Evolutionary conservation across 1,140 invertebrate species (phyloP).

Genomic region (Zaprionus capensis): DNA sequence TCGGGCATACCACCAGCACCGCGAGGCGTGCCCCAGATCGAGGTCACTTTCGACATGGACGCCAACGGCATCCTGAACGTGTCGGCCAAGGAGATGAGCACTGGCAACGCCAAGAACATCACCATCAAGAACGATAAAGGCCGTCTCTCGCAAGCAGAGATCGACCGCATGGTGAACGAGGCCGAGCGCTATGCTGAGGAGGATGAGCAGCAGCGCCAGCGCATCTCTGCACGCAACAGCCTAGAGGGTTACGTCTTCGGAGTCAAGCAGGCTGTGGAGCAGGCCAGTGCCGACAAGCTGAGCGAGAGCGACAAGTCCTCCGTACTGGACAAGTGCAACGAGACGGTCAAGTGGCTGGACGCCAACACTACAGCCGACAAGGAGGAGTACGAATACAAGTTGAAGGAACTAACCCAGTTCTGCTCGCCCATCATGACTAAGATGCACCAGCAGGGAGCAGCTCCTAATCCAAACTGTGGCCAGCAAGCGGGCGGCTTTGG

Average conservation of each 20-base stretch:
- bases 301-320: conserved; percentile 87
- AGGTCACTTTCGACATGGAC: conserved; percentile 87
- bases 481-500: conserved; percentile 85
- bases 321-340: conserved; percentile 85
- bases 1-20: conserved; percentile 93
- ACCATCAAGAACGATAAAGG: conserved; percentile 94
- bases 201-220: conserved; percentile 89
- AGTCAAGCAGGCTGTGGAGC: conserved; percentile 87
- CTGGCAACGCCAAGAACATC: conserved; percentile 89
- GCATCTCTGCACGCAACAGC: conserved; percentile 86
- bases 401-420: conserved; percentile 85
- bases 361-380: conserved; percentile 87
- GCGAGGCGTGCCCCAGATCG: conserved; percentile 91
- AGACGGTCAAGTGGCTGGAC: conserved; percentile 88
- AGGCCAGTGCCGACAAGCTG: conserved; percentile 87
- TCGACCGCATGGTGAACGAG: conserved; percentile 86
- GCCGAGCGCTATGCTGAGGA: conserved; percentile 84
- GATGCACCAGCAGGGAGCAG: conserved; percentile 83
- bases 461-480: conserved; percentile 79
- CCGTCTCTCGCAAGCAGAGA: conserved; percentile 91
- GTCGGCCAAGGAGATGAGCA: conserved; percentile 86
- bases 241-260: conserved; percentile 91
- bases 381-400: conserved; percentile 87
- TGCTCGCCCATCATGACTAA: conserved; percentile 87
- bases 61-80: conserved; percentile 88